Evolutionary conservation across 2,113 vertebrate genomes (phyloP).

Genomic region (Drymodes brunneopygia): DNA sequence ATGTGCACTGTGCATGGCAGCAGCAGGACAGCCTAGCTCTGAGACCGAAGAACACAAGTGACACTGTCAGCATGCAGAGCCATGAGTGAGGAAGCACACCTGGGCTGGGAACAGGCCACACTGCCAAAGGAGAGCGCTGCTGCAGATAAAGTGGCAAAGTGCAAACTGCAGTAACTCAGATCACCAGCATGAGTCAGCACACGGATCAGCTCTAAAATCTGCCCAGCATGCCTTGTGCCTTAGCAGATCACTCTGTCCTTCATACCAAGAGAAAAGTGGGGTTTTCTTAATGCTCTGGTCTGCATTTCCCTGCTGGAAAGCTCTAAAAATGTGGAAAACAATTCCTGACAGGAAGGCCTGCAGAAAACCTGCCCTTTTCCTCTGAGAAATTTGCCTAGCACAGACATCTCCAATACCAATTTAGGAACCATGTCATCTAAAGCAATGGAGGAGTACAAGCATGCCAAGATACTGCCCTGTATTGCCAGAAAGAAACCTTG

Average conservation of each 20-base stretch:
- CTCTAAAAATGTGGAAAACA: neutral
- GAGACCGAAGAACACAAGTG: neutral
- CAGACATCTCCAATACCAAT: neutral
- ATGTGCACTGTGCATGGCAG: neutral
- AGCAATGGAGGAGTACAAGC: neutral
- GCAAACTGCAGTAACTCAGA: neutral
- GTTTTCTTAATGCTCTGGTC: neutral
- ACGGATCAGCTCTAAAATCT: neutral
- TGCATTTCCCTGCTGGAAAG: neutral
- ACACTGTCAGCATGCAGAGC: accelerated
- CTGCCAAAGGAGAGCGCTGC: neutral
- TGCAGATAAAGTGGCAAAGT: neutral
- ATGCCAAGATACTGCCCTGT: neutral
- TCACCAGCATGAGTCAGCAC: neutral
- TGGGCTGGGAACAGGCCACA: accelerated
- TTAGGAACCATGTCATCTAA: neutral
- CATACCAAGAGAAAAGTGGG: neutral
- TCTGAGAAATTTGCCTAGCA: neutral
- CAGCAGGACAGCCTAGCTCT: neutral
- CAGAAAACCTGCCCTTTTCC: neutral
- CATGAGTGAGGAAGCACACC: accelerated
- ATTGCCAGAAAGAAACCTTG: neutral
- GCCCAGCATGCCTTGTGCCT: neutral
- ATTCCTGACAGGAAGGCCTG: neutral
- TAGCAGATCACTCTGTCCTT: neutral